Base-by-base conservation (phyloP, 2,888 invertebrate species). In the Machimus rusticus region DNA sequence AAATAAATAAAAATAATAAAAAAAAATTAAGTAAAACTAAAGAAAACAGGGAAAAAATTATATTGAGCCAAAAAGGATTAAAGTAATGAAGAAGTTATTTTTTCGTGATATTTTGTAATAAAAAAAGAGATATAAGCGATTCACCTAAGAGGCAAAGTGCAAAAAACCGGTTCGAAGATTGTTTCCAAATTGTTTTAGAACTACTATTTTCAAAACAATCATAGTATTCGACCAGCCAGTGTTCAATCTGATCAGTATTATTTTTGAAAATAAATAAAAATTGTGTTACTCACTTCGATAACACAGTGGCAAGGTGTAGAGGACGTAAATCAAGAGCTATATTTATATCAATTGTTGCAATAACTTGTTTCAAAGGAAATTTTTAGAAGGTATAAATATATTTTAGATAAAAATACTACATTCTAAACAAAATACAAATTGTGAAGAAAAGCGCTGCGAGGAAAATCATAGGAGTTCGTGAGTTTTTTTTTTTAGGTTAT, bases 211-310 rank as follows among this genome's bases (percentile, higher is more conserved):
- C 23, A n/a, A 81, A 81, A 34, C 16, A 31, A 81, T 51, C 23
- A 66, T 23, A 82, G 57, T 82, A 82, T 82, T 82, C 87, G 87
- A 88, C 88, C 88, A 88, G 77, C 82, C 86, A 86, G 88, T 88
- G 88, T 88, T 88, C 88, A 88, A 86, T 87, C 57, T 84, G 51
- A 88, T 88, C 88, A 88, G 88, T 88, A 88, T 88, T 88, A 88
- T 86, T 88, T 88, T 84, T 76, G 81, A 74, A 23, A 78, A 57
- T n/a, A 66, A 66, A 12, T 28, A 28, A 66, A 28, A 46, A 4
- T 66, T 66, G 28, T 23, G 28, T 66, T 66, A 23, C 23, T 57
- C n/a, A 57, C 12, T 14, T 39, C 5, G 34, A 85, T 55, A 46
- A 74, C 37, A 39, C 66, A 39, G 66, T 23, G 66, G 66, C 66